Evolutionary conservation across 2,888 invertebrate species (phyloP).

Genomic region (Aphidius colemani): DNA sequence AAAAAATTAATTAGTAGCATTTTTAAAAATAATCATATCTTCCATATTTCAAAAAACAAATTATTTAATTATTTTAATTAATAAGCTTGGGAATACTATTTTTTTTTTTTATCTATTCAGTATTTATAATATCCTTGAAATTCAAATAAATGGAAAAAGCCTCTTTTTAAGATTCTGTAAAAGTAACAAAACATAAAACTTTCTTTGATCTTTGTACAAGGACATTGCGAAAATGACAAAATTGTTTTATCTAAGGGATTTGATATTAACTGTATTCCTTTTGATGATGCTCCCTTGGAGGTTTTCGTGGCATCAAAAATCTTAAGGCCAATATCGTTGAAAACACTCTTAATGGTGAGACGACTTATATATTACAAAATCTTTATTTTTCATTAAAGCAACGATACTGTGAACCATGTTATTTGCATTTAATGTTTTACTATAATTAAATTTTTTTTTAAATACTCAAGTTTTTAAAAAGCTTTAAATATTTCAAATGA

Average conservation of each 20-base stretch:
- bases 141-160: constrained; percentile 22
- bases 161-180: neutral
- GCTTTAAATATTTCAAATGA: too few species aligned
- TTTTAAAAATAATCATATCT: neutral
- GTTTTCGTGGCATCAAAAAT: neutral
- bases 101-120: too few species aligned
- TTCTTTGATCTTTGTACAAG: constrained; percentile 37
- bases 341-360: too few species aligned
- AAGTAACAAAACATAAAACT: constrained; percentile 22
- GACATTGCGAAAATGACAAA: constrained; percentile 39
- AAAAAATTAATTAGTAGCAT: neutral
- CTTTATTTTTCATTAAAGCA: too few species aligned
- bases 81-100: too few species aligned
- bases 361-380: too few species aligned
- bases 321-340: too few species aligned
- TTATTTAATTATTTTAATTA: neutral
- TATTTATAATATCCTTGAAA: neutral
- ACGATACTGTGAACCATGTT: neutral
- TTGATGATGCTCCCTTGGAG: constrained; percentile 43
- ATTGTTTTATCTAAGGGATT: constrained; percentile 48
- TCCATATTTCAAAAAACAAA: neutral
- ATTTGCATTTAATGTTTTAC: neutral
- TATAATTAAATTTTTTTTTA: neutral
- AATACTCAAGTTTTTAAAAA: neutral
- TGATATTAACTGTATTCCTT: constrained; percentile 54